Evolutionary conservation across 2,888 invertebrate species (phyloP), one percentile per base, ranked within the genome.

Genomic region (Cyclophora punctaria): DNA sequence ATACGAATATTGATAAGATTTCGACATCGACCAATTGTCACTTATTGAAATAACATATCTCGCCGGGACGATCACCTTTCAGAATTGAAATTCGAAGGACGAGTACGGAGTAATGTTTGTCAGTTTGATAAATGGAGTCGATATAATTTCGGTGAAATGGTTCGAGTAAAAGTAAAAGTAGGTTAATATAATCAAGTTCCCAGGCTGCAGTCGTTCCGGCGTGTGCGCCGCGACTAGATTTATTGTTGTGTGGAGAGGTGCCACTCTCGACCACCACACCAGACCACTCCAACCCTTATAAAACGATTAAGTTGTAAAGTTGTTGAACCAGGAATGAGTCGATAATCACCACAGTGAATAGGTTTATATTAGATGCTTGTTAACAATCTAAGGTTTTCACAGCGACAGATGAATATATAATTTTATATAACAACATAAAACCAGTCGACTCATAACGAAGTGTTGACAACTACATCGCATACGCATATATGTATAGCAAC

Each of bases 101-200:
- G 41, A 37, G 42, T 41, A 48, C 45, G 37, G 34, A 48, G 51
- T 50, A 55, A 48, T 51, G 49, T 35, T 50, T 44, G 44, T 56
- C 48, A 48, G 47, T 51, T 48, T 42, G 40, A 7, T 34, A 45
- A 54, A 51, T 49, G 47, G 20, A 20, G 20, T 1, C 20, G 20
- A 48, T 35, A 20, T 46, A 49, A 48, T 50, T 56, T 47, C 48
- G 56, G 45, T 44, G 47, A 46, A 51, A 60, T 61, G 44, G 52
- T 47, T 57, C 49, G 56, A 34, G 4, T 73, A 78, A 81, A 83
- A 82, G 82, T 80, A 78, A 83, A 73, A 83, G 83, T 82, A 72
- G 70, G 65, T 69, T 75, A 72, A 82, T 82, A 80, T 82, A 82
- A 81, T 73, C 64, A 75, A 77, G 69, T 74, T 71, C 74, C 62